These are phyloP conservation scores for Tortrix viridana DNA, from an alignment of 2,888 invertebrate species.

Conservation along the genomic window DNA sequence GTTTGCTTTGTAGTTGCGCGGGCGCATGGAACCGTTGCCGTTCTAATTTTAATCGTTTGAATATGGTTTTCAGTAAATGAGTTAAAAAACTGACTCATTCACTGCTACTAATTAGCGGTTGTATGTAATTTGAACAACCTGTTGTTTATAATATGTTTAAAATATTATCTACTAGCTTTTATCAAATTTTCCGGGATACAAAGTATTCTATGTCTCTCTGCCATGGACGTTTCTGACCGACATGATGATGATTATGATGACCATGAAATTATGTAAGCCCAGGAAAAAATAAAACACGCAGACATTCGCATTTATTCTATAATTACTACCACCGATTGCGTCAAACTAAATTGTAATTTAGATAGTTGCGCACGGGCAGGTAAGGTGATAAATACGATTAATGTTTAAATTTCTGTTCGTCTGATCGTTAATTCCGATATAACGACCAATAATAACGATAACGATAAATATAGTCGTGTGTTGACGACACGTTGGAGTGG, in stretches of 20 bases:
- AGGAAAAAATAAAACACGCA: background rate
- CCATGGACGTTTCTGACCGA: too few relatives aligned
- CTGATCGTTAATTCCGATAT: conserved; percentile 76
- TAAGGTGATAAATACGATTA: conserved; percentile 69
- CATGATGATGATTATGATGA: too few relatives aligned
- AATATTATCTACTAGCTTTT: too few relatives aligned
- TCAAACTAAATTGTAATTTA: conserved; percentile 31
- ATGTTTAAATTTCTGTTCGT: conserved; percentile 76
- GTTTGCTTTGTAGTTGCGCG: conserved; percentile 70
- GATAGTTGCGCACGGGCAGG: conserved; percentile 50
- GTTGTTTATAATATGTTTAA: too few relatives aligned
- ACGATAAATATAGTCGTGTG: conserved; percentile 74
- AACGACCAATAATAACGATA: conserved; percentile 81
- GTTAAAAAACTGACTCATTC: too few relatives aligned
- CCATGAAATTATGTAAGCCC: too few relatives aligned
- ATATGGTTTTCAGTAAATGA: conserved; percentile 1
- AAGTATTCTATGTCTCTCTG: too few relatives aligned
- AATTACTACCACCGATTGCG: background rate
- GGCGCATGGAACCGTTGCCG: conserved; percentile 46
- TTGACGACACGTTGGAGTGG: conserved; percentile 53
- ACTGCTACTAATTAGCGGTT: too few relatives aligned
- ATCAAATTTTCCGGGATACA: too few relatives aligned
- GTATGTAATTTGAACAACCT: too few relatives aligned
- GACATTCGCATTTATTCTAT: conserved; percentile 3
- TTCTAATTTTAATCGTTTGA: conserved; percentile 32